phyloP scores from a whole-genome alignment of 2,888 invertebrate genomes.

The Euplexia lucipara region DNA sequence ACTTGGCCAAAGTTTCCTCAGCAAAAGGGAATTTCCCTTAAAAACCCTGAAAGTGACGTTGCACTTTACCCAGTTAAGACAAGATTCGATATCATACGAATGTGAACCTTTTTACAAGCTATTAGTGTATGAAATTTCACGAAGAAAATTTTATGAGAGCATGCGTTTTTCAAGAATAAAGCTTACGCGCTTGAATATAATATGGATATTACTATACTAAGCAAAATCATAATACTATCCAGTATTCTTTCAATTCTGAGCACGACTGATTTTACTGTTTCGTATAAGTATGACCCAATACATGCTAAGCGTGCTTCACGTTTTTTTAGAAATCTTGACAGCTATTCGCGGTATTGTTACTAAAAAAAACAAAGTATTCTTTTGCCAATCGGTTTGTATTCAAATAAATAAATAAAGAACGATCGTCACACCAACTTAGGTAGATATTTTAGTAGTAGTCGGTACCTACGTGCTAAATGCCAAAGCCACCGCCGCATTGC shows the following conservation, averaged over 20 bases:
- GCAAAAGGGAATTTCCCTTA: too few species aligned
- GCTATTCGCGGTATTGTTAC: not conserved
- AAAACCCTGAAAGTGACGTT: too few species aligned
- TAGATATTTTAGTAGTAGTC: not conserved
- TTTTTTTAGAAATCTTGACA: slow-evolving; percentile 42
- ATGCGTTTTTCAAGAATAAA: too few species aligned
- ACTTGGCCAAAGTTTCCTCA: too few species aligned
- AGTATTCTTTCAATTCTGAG: slow-evolving; percentile 38
- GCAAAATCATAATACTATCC: slow-evolving; percentile 27
- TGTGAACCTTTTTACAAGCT: too few species aligned
- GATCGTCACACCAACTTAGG: not conserved
- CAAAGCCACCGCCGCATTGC: slow-evolving; percentile 3
- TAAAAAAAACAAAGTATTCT: not conserved
- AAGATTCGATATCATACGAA: too few species aligned
- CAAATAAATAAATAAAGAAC: not conserved
- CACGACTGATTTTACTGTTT: slow-evolving; percentile 46
- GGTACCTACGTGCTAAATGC: slow-evolving; percentile 25
- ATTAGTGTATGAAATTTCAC: too few species aligned
- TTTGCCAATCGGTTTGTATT: not conserved
- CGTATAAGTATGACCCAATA: slow-evolving; percentile 43
- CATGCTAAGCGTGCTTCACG: slow-evolving; percentile 19
- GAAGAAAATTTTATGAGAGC: too few species aligned
- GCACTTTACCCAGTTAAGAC: too few species aligned
- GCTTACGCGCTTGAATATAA: too few species aligned
- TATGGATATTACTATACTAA: not conserved